Base-by-base conservation (phyloP, 2,113 vertebrate genomes). In the Kryptolebias marmoratus region DNA sequence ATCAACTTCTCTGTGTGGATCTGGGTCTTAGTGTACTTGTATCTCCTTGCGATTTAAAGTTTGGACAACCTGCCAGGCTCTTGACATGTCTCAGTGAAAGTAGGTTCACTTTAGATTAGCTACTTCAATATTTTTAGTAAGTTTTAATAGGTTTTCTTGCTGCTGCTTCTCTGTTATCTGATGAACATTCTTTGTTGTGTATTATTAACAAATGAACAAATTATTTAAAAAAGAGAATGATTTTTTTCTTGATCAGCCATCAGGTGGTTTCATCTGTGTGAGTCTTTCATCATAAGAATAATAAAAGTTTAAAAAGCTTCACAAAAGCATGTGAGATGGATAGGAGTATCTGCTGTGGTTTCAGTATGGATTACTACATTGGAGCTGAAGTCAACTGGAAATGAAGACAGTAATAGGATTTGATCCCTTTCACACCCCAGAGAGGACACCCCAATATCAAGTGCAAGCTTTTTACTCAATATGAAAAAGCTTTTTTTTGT, bases 371-470 rank as follows among this genome's bases (percentile, higher is more conserved):
- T 65, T 68, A 53, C 47, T 84, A 71, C 45, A 85, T 56, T 69
- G 54, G 66, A 77, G 76, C 59, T 75, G 69, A 81, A 90, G 79
- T 88, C 76, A 75, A 60, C 52, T 84, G 76, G 75, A 90, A 90
- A 85, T 64, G 48, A 73, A 81, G 82, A 81, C 68, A 60, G 82
- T 84, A 82, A 87, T 77, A 77, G 53, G 73, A 54, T 86, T 85
- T 79, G 75, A 90, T 84, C 70, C 72, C 71, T 56, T 61, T 60
- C 67, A 48, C 62, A 65, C 79, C 79, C 84, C 44, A 56, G 57
- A 80, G 87, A 73, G 80, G 69, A 88, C 61, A 77, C 70, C 73
- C 69, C 50, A 56, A 77, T 73, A 85, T 87, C 49, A 18, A 71
- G 60, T 58, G 61, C 68, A 61, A 67, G 59, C 61, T 63, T 81